Evolutionary conservation across 1,140 invertebrate genomes (phyloP).

Genomic region (Neodiprion fabricii): DNA sequence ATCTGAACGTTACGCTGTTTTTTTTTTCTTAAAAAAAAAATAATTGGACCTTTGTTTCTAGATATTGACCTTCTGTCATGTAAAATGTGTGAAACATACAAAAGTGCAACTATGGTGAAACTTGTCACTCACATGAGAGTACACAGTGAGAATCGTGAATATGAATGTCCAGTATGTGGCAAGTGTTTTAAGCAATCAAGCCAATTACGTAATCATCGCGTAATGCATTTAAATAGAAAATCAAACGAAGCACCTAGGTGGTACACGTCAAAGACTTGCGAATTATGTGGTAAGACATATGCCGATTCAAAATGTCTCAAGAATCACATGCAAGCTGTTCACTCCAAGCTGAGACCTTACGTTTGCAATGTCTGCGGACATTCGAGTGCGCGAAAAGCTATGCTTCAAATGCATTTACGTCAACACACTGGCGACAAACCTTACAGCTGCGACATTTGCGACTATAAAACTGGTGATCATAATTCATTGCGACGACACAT

Average conservation of each 20-base stretch:
- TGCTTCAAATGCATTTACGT: conserved; percentile 71
- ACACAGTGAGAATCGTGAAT: conserved; percentile 67
- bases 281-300: conserved; percentile 73
- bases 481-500: conserved; percentile 76
- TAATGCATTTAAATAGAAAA: conserved; percentile 64
- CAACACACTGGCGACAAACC: conserved; percentile 81
- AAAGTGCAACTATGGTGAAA: conserved; percentile 62
- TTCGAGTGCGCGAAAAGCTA: conserved; percentile 72
- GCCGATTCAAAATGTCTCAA: conserved; percentile 78
- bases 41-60: conserved; percentile 26
- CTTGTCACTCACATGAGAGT: conserved; percentile 68
- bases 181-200: conserved; percentile 71
- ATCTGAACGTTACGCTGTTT: neutral
- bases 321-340: conserved; percentile 79
- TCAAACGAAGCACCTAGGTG: conserved; percentile 55
- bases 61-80: conserved; percentile 73
- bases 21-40: neutral
- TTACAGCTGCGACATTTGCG: conserved; percentile 73
- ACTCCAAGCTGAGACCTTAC: conserved; percentile 79
- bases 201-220: conserved; percentile 69
- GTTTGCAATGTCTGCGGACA: conserved; percentile 80
- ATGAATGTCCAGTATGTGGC: conserved; percentile 66
- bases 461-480: conserved; percentile 75
- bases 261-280: conserved; percentile 73
- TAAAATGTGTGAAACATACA: conserved; percentile 67